These are phyloP conservation scores for Cerceris rybyensis DNA, from an alignment of 2,888 invertebrate species.

Conservation along the genomic window DNA sequence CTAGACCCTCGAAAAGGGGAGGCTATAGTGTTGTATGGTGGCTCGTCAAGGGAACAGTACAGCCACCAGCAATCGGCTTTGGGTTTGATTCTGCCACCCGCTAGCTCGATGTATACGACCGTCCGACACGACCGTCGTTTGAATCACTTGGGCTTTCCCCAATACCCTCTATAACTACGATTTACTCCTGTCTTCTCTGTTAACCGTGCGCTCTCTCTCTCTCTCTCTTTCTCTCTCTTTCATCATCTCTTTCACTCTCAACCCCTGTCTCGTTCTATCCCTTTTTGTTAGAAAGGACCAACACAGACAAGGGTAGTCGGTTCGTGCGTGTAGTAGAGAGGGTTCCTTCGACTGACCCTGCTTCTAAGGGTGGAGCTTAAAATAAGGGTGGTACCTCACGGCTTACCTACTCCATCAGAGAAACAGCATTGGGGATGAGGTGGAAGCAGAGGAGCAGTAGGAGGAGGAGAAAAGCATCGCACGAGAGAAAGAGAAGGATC, in stretches of 20 bases:
- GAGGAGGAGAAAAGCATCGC: conserved; percentile 37
- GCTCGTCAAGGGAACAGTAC: conserved; percentile 72
- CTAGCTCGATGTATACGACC: conserved; percentile 35
- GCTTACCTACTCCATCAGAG: conserved; percentile 62
- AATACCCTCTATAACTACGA: conserved; percentile 28
- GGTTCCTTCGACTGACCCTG: conserved; percentile 67
- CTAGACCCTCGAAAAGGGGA: background rate
- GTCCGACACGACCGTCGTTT: conserved; percentile 55
- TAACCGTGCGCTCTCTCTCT: background rate
- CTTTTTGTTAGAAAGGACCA: background rate
- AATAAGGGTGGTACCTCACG: conserved; percentile 76
- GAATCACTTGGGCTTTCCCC: conserved; percentile 67
- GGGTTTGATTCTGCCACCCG: conserved; percentile 69
- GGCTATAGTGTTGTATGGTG: conserved; percentile 52
- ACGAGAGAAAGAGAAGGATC: conserved; percentile 41
- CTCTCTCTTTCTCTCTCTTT: background rate
- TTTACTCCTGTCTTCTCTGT: background rate
- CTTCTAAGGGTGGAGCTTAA: conserved; percentile 79
- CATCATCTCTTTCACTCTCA: background rate
- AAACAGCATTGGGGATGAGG: conserved; percentile 55
- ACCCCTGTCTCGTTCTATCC: conserved; percentile 1
- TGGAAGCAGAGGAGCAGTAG: conserved; percentile 40
- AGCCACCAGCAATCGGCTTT: conserved; percentile 74
- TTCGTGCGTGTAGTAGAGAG: conserved; percentile 43
- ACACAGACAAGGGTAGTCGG: conserved; percentile 28